These are phyloP conservation scores for Geodia barretti DNA, from an alignment of 37 sponge, comb jelly and placozoan genomes.

Conservation along the genomic window DNA sequence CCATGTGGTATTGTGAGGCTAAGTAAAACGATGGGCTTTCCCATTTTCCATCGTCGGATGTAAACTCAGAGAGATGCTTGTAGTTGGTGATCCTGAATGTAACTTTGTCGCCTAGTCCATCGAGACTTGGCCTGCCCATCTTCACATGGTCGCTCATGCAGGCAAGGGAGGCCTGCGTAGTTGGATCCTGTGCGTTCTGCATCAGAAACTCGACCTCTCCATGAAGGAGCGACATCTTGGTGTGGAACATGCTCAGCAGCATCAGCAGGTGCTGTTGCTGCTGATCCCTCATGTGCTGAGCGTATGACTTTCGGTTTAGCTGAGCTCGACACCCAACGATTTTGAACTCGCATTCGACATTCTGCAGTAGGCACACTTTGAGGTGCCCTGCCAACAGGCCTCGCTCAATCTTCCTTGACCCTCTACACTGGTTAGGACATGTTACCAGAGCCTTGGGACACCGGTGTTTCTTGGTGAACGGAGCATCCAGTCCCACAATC, in stretches of 20 bases:
- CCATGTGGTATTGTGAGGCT: not conserved
- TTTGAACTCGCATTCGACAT: not conserved
- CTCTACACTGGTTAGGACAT: not conserved
- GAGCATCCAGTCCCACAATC: not conserved
- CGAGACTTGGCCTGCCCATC: not conserved
- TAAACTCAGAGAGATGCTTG: not conserved
- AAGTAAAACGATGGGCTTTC: not conserved
- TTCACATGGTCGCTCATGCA: not conserved
- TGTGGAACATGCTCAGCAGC: not conserved
- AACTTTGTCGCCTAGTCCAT: not conserved
- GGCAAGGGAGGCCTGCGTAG: not conserved
- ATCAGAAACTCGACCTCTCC: not conserved
- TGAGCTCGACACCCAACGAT: not conserved
- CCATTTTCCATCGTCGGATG: not conserved
- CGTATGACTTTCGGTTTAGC: not conserved
- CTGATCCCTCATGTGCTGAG: not conserved
- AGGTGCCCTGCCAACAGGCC: not conserved
- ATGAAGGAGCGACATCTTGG: not conserved
- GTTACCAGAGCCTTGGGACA: not conserved
- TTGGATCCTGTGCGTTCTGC: not conserved
- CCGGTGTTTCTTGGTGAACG: not conserved
- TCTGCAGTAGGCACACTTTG: not conserved
- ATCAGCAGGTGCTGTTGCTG: not conserved
- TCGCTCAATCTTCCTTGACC: not conserved
- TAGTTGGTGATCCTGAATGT: not conserved